Conservation (phyloP, 35 echinoderm and acorn worm genomes). For the Acanthaster planci region DNA sequence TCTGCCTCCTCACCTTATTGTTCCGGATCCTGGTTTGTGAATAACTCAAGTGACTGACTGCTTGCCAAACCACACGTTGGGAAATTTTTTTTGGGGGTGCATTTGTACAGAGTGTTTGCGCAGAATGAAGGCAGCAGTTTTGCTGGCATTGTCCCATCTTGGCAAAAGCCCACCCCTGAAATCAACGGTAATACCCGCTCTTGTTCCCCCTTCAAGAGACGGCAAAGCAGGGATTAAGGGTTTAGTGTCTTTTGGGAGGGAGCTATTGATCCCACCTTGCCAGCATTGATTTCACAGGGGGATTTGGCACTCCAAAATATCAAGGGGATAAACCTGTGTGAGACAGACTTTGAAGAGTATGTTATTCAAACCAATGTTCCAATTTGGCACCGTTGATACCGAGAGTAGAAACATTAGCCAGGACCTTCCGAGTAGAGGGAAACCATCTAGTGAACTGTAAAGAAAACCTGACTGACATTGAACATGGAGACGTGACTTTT, state of each 20-base stretch:
- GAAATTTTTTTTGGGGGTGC: neutral
- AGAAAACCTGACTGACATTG: no score
- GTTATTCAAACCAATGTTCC: no score
- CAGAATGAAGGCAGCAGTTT: neutral
- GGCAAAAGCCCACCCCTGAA: constrained; percentile 3
- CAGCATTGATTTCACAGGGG: no score
- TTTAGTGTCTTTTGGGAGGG: constrained; percentile 17
- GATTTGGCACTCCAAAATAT: no score
- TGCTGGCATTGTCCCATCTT: constrained; percentile 2
- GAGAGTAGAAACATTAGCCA: no score
- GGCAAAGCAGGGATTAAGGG: constrained; percentile 4
- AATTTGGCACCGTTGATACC: no score
- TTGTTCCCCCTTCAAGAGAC: neutral
- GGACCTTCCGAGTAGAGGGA: no score
- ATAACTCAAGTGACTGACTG: constrained; percentile 3
- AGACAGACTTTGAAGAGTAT: no score
- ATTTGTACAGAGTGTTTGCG: constrained; percentile 7
- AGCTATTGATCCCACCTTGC: constrained; percentile 3
- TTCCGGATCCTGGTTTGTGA: neutral
- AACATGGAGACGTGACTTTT: no score
- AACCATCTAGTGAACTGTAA: no score
- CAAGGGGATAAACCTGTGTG: no score
- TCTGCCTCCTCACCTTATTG: neutral
- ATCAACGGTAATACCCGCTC: constrained; percentile 8
- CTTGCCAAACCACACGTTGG: neutral